Evolutionary conservation across 2,888 invertebrate genomes (phyloP).

Genomic region (Drosophila meridionalis): DNA sequence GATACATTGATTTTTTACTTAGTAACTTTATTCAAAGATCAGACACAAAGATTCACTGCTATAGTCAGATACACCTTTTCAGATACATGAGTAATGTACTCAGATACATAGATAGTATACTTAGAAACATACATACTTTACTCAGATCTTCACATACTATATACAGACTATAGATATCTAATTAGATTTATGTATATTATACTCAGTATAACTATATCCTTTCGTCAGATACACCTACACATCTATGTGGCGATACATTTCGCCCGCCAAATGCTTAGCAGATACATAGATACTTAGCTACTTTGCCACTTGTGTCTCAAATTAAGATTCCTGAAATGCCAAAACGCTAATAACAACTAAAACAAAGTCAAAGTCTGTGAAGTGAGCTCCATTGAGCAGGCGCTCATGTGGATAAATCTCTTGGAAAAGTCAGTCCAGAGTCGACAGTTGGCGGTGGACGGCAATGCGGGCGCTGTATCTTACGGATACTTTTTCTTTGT

Average conservation of each 20-base stretch:
- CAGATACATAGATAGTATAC: not conserved
- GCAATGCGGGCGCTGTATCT: slow-evolving; percentile 69
- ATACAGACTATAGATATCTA: not conserved
- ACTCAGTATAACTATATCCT: not conserved
- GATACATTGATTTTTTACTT: not conserved
- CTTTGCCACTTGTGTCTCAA: slow-evolving; percentile 39
- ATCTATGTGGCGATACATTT: not conserved
- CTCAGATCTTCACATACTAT: no score
- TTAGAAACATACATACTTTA: not conserved
- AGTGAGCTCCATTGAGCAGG: slow-evolving; percentile 66
- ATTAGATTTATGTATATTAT: no score
- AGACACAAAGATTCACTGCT: not conserved
- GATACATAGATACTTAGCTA: slow-evolving; percentile 6
- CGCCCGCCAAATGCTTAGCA: not conserved
- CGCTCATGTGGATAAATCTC: slow-evolving; percentile 71
- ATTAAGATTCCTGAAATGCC: slow-evolving; percentile 70
- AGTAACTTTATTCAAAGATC: no score
- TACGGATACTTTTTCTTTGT: slow-evolving; percentile 57
- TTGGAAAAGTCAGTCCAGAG: slow-evolving; percentile 50
- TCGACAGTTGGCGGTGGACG: slow-evolving; percentile 25
- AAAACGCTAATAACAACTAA: slow-evolving; percentile 69
- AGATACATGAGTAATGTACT: not conserved
- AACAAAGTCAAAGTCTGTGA: slow-evolving; percentile 54
- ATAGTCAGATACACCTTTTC: not conserved
- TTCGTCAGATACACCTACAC: no score